Conservation (phyloP, 2,113 vertebrate species). For the Podiceps cristatus region DNA sequence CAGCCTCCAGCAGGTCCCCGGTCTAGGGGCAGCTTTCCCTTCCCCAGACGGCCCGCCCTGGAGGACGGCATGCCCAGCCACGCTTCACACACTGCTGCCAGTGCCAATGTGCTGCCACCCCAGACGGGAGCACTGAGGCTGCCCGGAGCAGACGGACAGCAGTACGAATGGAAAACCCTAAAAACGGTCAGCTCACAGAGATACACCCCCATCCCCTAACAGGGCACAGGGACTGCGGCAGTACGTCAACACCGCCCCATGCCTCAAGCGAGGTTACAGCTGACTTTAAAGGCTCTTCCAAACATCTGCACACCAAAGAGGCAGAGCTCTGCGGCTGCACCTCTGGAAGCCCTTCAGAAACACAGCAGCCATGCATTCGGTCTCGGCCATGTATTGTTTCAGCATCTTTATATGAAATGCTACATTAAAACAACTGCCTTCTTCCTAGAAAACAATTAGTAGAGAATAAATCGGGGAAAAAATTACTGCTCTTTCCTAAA, state of each 20-base stretch:
- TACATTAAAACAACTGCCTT: not conserved
- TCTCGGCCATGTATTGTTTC: not conserved
- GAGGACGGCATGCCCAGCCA: rapidly evolving
- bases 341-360: not conserved
- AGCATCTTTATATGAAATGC: not conserved
- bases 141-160: not conserved
- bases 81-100: rapidly evolving
- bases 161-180: not conserved
- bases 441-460: constrained; percentile 9
- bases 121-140: rapidly evolving
- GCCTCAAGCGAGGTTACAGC: not conserved
- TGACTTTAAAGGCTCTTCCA: not conserved
- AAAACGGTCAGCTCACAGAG: not conserved
- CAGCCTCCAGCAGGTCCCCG: rapidly evolving
- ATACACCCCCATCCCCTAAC: not conserved
- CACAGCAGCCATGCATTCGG: not conserved
- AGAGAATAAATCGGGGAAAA: not conserved
- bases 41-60: not conserved
- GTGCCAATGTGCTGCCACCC: rapidly evolving
- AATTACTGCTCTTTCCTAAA: constrained; percentile 1
- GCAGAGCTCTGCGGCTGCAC: not conserved
- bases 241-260: rapidly evolving
- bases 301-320: not conserved
- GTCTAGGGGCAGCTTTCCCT: not conserved
- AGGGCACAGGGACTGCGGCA: rapidly evolving